Evolutionary conservation across 2,797 vertebrate species (phyloP), one percentile per base, ranked within the genome.

Genomic region (Poeciliopsis gracilis): DNA sequence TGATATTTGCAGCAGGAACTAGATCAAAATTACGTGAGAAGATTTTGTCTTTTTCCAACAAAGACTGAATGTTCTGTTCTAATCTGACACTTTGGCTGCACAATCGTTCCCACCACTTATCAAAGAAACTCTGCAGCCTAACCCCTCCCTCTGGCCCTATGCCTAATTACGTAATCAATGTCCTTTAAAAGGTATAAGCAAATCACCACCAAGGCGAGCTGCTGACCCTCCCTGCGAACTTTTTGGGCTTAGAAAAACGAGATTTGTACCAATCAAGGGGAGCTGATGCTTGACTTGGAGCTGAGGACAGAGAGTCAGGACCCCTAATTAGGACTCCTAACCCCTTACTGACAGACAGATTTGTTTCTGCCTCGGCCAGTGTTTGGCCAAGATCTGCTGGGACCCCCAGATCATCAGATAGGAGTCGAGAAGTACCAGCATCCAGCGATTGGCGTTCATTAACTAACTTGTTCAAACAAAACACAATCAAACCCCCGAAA

Each of bases 371-470:
- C 94, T 93, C 84, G 86, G 86, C 61, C 72, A 71, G 71, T 96
- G 94, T 97, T 97, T 97, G 77, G 92, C 87, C 95, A 95, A 95
- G 95, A 88, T 94, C 96, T 96, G 84, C 82, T 90, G 97, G 96
- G 96, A 97, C 85, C 82, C 80, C 80, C 61, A 92, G 91, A 95
- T 93, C 82, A 89, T 87, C 92, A 95, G 90, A 91, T 96, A 95
- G 96, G 96, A 94, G 89, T 93, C 92, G 83, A 91, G 93, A 92
- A 91, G 94, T 88, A 91, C 92, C 95, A 91, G 89, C 91, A 86
- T 94, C 91, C 94, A 84, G 77, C 85, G 92, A 95, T 95, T 95
- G 92, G 93, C 90, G 95, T 97, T 97, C 97, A 97, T 98, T 97
- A 95, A 94, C 86, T 87, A 90, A 94, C 93, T 91, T 92, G 93